phyloP scores from a whole-genome alignment of 2,888 invertebrate species.

The Anorthoa munda region DNA sequence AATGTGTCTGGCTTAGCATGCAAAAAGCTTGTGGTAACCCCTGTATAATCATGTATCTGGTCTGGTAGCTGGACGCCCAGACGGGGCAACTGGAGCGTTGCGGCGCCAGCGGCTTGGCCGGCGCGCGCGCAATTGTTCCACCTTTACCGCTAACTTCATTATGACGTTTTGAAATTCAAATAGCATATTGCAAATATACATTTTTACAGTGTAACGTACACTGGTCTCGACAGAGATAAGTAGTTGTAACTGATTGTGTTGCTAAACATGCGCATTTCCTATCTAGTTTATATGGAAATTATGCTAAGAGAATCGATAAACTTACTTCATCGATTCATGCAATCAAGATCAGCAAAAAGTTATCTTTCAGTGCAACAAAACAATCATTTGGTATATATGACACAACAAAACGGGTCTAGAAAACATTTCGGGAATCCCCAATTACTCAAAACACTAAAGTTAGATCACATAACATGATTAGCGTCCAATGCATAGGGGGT shows the following conservation, averaged over 20 bases:
- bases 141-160: constrained; percentile 76
- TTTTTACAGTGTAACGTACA: constrained; percentile 70
- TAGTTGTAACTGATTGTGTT: constrained; percentile 65
- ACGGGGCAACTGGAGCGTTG: constrained; percentile 86
- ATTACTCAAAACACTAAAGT: constrained; percentile 78
- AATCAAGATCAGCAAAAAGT: background rate
- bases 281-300: constrained; percentile 55
- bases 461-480: constrained; percentile 83
- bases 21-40: constrained; percentile 59
- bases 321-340: constrained; percentile 26
- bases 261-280: constrained; percentile 68
- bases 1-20: constrained; percentile 59
- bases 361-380: background rate
- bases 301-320: constrained; percentile 39
- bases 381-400: background rate
- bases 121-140: constrained; percentile 79
- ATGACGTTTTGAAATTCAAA: constrained; percentile 83
- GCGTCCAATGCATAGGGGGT: constrained; percentile 77
- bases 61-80: constrained; percentile 72
- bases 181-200: constrained; percentile 75
- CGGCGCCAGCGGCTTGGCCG: constrained; percentile 80
- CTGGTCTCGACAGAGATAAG: constrained; percentile 63
- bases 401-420: constrained; percentile 45
- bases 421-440: constrained; percentile 73
- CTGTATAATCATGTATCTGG: constrained; percentile 64